Evolutionary conservation across 2,113 vertebrate genomes (phyloP), one percentile per base, ranked within the genome.

Genomic region (Amphiprion percula): DNA sequence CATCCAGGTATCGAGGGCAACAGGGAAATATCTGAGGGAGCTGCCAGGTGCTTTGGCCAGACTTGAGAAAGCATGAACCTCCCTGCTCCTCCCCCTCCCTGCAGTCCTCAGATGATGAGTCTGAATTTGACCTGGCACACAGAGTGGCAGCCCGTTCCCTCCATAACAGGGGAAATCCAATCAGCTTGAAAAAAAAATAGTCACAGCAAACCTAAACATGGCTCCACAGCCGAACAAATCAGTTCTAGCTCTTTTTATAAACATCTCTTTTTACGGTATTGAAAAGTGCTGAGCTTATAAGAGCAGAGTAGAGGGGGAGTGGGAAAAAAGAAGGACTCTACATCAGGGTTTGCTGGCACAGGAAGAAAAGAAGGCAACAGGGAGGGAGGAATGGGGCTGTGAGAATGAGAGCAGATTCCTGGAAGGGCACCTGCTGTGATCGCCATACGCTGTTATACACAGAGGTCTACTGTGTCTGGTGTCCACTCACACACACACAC

Each of bases 201-300:
- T 82, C 53, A 50, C 61, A 59, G 59, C 23, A 64, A 87, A 90
- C 41, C 60, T 87, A 90, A 93, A 92, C 89, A 89, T 16, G 33
- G 76, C 77, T 73, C n/a, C 28, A 39, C 58, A 17, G 81, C 68
- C 73, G 72, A 79, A 90, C 81, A 85, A 87, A 90, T 87, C 78
- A 68, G 64, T 74, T 52, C 39, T 50, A 70, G 55, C 60, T 58
- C 68, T 68, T 49, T 66, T 74, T 89, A 85, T 91, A 91, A 93
- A 94, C 91, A 93, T 92, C 82, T 87, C 91, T 92, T 93, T 94
- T 92, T 90, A 92, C 54, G 90, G 92, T 71, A 75, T 83, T 88
- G 80, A 89, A 90, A 90, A 80, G 82, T 80, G 88, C 85, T 77
- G 83, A 91, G 83, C 71, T 64, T 77, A 61, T 68, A 87, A 85